Evolutionary conservation across 2,888 invertebrate genomes (phyloP).

Genomic region (Asteroscopus sphinx): DNA sequence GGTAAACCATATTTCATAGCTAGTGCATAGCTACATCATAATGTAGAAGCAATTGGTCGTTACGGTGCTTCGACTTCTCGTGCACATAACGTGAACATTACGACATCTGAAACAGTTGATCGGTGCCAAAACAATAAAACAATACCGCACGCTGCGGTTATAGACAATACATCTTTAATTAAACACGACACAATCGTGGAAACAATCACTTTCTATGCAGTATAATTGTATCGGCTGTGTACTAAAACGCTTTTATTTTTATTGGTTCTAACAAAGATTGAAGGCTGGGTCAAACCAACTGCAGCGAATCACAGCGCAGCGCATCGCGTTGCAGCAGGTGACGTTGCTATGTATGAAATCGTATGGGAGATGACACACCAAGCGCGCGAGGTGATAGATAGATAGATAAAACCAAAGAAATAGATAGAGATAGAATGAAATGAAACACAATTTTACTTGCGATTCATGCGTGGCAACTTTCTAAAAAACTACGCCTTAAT

Average conservation of each 20-base stretch:
- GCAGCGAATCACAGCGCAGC: too few relatives aligned
- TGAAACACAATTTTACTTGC: too few relatives aligned
- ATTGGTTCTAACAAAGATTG: background rate
- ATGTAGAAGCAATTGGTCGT: constrained; percentile 2
- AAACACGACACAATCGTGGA: background rate
- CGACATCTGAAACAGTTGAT: background rate
- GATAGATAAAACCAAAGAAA: too few relatives aligned
- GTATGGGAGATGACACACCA: too few relatives aligned
- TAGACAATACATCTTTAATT: constrained; percentile 9
- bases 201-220: background rate
- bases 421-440: too few relatives aligned
- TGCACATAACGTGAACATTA: background rate
- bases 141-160: background rate
- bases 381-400: too few relatives aligned
- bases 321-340: too few relatives aligned
- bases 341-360: too few relatives aligned
- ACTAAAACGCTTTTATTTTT: background rate
- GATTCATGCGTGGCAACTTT: too few relatives aligned
- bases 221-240: background rate
- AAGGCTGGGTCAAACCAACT: too few relatives aligned
- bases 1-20: constrained; percentile 1
- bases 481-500: too few relatives aligned
- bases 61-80: constrained; percentile 9
- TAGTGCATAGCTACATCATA: too few relatives aligned
- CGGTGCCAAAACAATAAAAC: constrained; percentile 8